Evolutionary conservation across 30 jellyfish, hydroid and myxozoan species (phyloP).

Genomic region (Hydra vulgaris): DNA sequence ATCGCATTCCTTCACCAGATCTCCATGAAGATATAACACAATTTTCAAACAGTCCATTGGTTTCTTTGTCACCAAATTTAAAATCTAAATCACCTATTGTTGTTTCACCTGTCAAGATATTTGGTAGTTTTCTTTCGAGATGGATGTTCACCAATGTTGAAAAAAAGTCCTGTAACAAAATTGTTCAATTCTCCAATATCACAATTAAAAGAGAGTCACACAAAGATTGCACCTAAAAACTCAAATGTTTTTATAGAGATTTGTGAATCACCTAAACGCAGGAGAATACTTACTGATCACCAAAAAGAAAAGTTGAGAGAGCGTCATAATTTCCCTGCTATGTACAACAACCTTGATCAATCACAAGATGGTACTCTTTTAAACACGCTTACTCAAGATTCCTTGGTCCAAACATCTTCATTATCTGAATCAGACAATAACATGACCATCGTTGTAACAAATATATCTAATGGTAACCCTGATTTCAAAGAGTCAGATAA

Average conservation of each 20-base stretch:
- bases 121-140: constrained; percentile 75
- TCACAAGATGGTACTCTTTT: constrained; percentile 53
- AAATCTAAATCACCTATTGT: constrained; percentile 33
- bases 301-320: constrained; percentile 69
- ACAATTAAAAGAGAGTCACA: not conserved
- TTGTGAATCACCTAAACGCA: constrained; percentile 70
- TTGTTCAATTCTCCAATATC: not conserved
- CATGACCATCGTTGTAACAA: no score
- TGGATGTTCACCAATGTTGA: not conserved
- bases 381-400: constrained; percentile 23
- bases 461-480: no score
- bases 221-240: not conserved
- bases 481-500: no score
- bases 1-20: not conserved
- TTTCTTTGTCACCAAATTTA: constrained; percentile 39
- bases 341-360: constrained; percentile 68
- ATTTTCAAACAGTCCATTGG: constrained; percentile 28
- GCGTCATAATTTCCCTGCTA: constrained; percentile 50
- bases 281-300: constrained; percentile 79
- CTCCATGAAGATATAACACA: constrained; percentile 32
- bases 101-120: constrained; percentile 62
- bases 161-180: not conserved
- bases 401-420: not conserved
- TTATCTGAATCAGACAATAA: no score
- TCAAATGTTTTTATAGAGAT: constrained; percentile 51